Evolutionary conservation across 2,888 invertebrate genomes (phyloP).

Genomic region (Euplexia lucipara): DNA sequence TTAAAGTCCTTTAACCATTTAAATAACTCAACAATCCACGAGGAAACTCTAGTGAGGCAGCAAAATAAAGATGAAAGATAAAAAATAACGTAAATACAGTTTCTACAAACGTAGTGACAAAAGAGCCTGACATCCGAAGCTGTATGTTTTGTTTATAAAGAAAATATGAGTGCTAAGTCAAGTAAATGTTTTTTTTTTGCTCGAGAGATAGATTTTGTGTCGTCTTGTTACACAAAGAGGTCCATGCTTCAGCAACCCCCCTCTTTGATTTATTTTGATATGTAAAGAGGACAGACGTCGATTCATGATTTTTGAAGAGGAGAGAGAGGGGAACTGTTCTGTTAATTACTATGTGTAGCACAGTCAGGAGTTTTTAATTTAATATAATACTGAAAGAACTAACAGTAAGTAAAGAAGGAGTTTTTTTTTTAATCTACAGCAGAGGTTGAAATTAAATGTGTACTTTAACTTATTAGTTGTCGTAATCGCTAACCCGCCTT

Average conservation of each 20-base stretch:
- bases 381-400: not conserved
- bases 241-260: conserved; percentile 57
- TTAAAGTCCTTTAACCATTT: conserved; percentile 31
- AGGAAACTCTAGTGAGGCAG: conserved; percentile 36
- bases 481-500: too few species aligned
- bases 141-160: conserved; percentile 63
- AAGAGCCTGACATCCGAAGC: conserved; percentile 49
- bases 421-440: too few species aligned
- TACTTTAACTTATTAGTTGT: too few species aligned
- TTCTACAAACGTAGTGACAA: conserved; percentile 50
- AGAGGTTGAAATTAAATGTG: too few species aligned
- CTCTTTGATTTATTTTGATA: conserved; percentile 71
- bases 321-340: conserved; percentile 15
- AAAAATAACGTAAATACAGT: conserved; percentile 54
- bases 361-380: not conserved
- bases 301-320: conserved; percentile 60
- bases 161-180: conserved; percentile 61
- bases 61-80: conserved; percentile 51
- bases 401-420: too few species aligned
- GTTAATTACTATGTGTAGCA: conserved; percentile 32
- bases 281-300: conserved; percentile 66
- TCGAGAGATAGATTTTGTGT: conserved; percentile 52
- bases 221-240: conserved; percentile 65
- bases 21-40: conserved; percentile 38
- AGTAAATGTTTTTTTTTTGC: conserved; percentile 53